Evolutionary conservation across 2,888 invertebrate genomes (phyloP), one percentile per base, ranked within the genome.

Genomic region (Eupithecia vulgata): DNA sequence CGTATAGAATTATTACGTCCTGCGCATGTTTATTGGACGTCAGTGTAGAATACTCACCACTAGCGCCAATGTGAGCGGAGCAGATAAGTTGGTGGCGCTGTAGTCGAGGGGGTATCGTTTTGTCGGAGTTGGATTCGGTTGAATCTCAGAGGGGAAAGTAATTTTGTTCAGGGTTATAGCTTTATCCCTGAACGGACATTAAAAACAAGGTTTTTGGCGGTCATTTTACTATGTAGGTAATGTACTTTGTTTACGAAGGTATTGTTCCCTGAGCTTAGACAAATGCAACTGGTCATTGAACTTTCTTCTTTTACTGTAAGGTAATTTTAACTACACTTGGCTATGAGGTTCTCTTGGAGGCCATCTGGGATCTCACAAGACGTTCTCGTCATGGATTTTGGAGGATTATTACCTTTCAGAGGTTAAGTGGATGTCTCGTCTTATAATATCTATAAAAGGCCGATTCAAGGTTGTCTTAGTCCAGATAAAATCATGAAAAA

Each of bases 111-210:
- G 81, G 85, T 86, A 88, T 86, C 87, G 88, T 88, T 89, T 88
- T 85, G 85, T 84, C 83, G 81, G 83, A 80, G 84, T 71, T 62
- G 71, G 69, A 71, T 84, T 84, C 81, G 82, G 81, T 78, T 82
- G 82, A 86, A 85, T 87, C 88, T 88, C 89, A 67, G 83, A 85
- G 88, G 87, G 64, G 81, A 84, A 86, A 85, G 87, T 88, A 84
- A 89, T 91, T 87, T 85, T 81, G 84, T 81, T 76, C 80, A 79
- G 88, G 88, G 85, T 89, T 88, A 89, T 84, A 81, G 82, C 84
- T 86, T 84, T 79, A 87, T 87, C 84, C 84, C 82, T 75, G 80
- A 86, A 85, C 83, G 82, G 84, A 81, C 84, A 85, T 86, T 88
- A 88, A 89, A 85, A 87, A 86, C 84, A 85, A 81, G 82, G 62